Base-by-base conservation (phyloP, 2,113 vertebrate genomes). In the Orcinus orca region DNA sequence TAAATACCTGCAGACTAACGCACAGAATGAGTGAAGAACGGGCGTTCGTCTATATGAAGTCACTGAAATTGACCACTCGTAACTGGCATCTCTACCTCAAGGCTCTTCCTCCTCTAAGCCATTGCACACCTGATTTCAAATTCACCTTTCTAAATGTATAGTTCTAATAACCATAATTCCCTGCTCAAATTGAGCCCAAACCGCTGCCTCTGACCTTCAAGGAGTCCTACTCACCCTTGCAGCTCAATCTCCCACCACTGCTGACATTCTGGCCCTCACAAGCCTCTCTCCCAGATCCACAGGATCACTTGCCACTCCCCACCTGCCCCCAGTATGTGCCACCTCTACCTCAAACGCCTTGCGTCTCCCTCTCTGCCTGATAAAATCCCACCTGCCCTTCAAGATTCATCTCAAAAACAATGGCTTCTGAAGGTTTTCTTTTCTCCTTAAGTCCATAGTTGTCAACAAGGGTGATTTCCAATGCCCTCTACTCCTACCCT, bases 381-480 rank as follows among this genome's bases (percentile, higher is more conserved):
- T 33, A 79, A 65, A 58, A 88, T 47, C 55, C 58, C 5, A 15
- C 23, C 74, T 71, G 63, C n/a, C 12, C 26, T 62, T 93, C 38
- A 53, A 55, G 2, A 11, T 26, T 67, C 29, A 73, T 73, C 68
- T 83, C 11, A 18, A 88, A 95, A 63, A 5, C 5, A 9, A 29
- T 25, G 84, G 71, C 83, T 68, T 92, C 74, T 58, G 41, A 85
- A 63, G n/a, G 14, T 67, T 90, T 60, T 79, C 68, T 84, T 68
- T 62, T 70, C 6, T 82, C 15, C 29, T n/a, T 58, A 88, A 11
- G 36, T 55, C 44, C 79, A 14, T 14, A 6, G 38, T 88, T 63
- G 60, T 93, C 47, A 26, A 25, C 21, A 29, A 33, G 21, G 13
- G 17, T 0, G 9, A 65, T 82, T 63, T 20, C 26, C 3, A 25